Percentiles rank a stretch among this genome's conserved stretches.
Conservation (phyloP, 2,888 invertebrate genomes). For the Miltochrista miniata region DNA sequence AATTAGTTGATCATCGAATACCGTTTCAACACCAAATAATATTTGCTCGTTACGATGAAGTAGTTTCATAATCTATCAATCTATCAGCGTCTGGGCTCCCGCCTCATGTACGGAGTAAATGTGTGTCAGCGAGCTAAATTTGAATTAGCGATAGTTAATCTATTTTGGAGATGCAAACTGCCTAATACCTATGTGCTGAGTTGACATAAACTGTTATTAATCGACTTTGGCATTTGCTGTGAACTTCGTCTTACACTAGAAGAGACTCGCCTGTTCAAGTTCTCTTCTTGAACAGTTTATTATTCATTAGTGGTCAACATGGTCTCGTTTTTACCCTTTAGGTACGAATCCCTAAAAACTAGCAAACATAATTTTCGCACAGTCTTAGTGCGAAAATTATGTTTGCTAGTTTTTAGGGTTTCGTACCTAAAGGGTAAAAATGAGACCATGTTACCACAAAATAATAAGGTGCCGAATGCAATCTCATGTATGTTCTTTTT, state of each 20-base stretch:
- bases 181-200: constrained; percentile 46
- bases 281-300: no score
- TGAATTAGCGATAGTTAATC: constrained; percentile 53
- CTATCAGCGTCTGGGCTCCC: constrained; percentile 32
- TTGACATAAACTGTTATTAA: constrained; percentile 46
- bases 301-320: no score
- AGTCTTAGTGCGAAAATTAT: no score
- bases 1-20: not conserved
- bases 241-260: not conserved
- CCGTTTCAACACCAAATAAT: constrained; percentile 13
- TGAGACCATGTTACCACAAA: no score
- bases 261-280: no score
- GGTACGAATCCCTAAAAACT: no score
- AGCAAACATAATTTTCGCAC: no score
- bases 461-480: no score
- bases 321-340: no score
- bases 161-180: constrained; percentile 46
- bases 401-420: no score
- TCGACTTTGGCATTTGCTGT: constrained; percentile 24
- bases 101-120: constrained; percentile 39
- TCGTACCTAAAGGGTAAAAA: no score
- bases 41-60: constrained; percentile 29
- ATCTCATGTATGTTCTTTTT: no score
- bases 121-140: constrained; percentile 50
- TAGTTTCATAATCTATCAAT: constrained; percentile 33